These are phyloP conservation scores for Asbolus verrucosus DNA, from an alignment of 1,140 invertebrate genomes.

Conservation along the genomic window DNA sequence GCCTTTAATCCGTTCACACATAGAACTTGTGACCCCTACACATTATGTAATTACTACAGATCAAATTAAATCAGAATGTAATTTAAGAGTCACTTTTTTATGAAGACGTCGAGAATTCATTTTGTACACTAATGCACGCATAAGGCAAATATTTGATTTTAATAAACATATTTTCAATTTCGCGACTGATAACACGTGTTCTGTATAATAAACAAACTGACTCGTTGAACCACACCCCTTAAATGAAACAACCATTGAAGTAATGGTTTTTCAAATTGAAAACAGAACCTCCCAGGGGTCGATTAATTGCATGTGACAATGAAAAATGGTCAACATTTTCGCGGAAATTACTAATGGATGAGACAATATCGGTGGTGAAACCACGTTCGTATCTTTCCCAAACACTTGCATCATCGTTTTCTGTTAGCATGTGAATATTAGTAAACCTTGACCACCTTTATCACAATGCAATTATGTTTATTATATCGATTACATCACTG, in stretches of 20 bases:
- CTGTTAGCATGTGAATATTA: no score
- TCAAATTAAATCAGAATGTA: no score
- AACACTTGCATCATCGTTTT: not conserved
- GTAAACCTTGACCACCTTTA: no score
- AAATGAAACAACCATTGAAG: not conserved
- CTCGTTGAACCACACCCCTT: not conserved
- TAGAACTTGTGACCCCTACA: not conserved
- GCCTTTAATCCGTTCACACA: not conserved
- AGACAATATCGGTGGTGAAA: conserved; percentile 1
- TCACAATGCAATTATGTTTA: no score
- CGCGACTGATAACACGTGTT: no score
- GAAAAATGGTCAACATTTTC: conserved; percentile 18
- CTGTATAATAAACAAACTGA: no score
- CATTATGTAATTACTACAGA: not conserved
- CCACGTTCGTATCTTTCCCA: not conserved
- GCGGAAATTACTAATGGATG: conserved; percentile 22
- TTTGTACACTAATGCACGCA: no score
- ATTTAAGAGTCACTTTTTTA: no score
- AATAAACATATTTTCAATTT: no score
- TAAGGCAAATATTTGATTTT: no score
- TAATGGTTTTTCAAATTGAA: not conserved
- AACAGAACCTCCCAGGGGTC: conserved; percentile 12
- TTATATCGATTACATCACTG: no score
- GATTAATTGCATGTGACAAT: conserved; percentile 4
- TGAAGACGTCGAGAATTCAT: no score